These are phyloP conservation scores for Sycophaga agraensis DNA, from an alignment of 1,140 invertebrate genomes.

Conservation along the genomic window DNA sequence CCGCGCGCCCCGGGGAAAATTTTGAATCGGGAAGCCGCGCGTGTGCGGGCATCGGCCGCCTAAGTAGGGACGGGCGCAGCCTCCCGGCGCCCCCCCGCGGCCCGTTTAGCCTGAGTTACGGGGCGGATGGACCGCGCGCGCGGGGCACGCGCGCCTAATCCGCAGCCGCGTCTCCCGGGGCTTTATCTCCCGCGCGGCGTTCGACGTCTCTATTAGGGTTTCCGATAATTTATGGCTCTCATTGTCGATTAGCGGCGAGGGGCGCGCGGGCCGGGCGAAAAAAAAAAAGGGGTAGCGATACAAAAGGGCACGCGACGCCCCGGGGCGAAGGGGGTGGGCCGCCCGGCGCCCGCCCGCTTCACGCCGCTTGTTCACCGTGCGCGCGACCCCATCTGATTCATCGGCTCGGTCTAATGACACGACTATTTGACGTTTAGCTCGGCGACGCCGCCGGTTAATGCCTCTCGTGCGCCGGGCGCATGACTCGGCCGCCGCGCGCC, in stretches of 20 bases:
- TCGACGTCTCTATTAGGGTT: conserved; percentile 55
- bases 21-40: no score
- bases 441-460: no score
- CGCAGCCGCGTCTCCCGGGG: conserved; percentile 31
- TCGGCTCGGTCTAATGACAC: conserved; percentile 51
- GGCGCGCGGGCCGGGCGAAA: conserved; percentile 17
- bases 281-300: conserved; percentile 44
- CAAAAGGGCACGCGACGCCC: conserved; percentile 34
- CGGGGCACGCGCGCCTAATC: conserved; percentile 22
- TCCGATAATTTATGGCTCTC: conserved; percentile 55
- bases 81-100: no score
- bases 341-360: no score
- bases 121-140: neutral
- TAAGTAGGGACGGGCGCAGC: no score
- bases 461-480: no score
- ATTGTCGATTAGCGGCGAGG: conserved; percentile 56
- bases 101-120: conserved; percentile 48
- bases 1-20: no score
- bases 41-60: no score
- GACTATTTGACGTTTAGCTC: conserved; percentile 44
- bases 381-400: conserved; percentile 56
- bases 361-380: conserved; percentile 35
- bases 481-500: no score
- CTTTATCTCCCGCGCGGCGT: conserved; percentile 29
- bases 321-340: no score